Percentiles rank a stretch among this genome's conserved stretches.
phyloP scores from a whole-genome alignment of 2,888 invertebrate genomes.

The Bembecia ichneumoniformis region DNA sequence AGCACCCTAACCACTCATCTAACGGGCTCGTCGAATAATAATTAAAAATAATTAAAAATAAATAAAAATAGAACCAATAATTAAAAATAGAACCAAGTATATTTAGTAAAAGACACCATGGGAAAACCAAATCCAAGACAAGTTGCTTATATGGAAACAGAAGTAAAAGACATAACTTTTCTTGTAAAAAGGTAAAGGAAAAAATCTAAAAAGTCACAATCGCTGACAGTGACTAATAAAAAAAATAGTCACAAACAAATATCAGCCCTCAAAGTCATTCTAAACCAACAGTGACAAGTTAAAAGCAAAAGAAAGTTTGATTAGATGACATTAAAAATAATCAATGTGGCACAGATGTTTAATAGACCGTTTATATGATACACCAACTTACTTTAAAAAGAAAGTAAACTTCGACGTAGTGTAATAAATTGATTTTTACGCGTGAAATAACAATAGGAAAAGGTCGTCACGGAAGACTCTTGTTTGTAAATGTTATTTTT shows the following conservation, averaged over 20 bases:
- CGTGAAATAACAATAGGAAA: conserved; percentile 39
- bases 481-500: conserved; percentile 1
- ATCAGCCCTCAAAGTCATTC: conserved; percentile 8
- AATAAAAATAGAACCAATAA: too few species aligned
- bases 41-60: too few species aligned
- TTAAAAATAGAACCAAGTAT: too few species aligned
- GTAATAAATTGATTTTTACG: conserved; percentile 47
- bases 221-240: neutral
- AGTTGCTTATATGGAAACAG: neutral
- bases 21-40: too few species aligned
- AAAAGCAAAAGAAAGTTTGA: conserved; percentile 4
- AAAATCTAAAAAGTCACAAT: neutral
- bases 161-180: neutral
- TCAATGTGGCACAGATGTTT: conserved; percentile 28
- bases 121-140: neutral
- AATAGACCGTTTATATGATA: conserved; percentile 34
- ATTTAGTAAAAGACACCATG: too few species aligned
- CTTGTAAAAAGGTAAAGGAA: neutral
- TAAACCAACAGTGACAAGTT: neutral
- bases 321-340: conserved; percentile 8
- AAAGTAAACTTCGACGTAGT: conserved; percentile 23
- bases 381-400: conserved; percentile 26
- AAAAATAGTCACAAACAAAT: neutral
- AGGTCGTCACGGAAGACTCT: conserved; percentile 12
- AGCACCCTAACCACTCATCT: too few species aligned